A percentile compares a stretch with the other conserved stretches of the same genome.
Conservation (phyloP, 2,797 vertebrate species). For the Ataeniobius toweri region DNA sequence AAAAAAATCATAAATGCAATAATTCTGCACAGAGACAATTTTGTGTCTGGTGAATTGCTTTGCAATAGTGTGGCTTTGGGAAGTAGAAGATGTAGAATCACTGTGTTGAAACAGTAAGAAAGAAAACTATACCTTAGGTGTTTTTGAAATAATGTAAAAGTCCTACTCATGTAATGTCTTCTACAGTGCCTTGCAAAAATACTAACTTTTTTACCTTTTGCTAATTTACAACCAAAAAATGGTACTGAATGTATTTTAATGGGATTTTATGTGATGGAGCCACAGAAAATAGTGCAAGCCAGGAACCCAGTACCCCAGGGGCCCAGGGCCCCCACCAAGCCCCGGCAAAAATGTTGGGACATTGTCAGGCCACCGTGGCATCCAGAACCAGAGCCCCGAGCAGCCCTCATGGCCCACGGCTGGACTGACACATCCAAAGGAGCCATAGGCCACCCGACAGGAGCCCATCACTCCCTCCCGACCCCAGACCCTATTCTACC, state of each 20-base stretch:
- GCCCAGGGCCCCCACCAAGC: no score
- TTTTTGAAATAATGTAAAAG: neutral
- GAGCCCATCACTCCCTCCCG: no score
- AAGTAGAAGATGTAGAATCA: conserved; percentile 27
- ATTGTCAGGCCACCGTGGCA: no score
- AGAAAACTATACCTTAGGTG: conserved; percentile 5
- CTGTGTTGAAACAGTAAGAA: conserved; percentile 29
- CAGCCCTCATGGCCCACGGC: no score
- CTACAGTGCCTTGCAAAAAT: no score
- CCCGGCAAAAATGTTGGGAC: no score
- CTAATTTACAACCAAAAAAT: neutral
- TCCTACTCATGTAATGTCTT: neutral
- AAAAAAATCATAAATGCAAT: conserved; percentile 50
- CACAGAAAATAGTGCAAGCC: neutral
- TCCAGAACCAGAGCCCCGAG: no score
- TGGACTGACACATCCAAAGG: no score
- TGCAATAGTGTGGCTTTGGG: conserved; percentile 34
- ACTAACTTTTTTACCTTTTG: neutral
- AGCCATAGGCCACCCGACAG: no score
- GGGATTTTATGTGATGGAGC: neutral
- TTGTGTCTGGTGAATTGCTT: conserved; percentile 38
- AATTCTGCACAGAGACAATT: conserved; percentile 28
- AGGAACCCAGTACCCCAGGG: no score
- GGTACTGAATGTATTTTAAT: neutral
- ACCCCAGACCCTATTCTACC: no score